Percentiles rank a stretch among this genome's conserved stretches.
These are phyloP conservation scores for Ennomos erosarius DNA, from an alignment of 2,888 invertebrate species.

Conservation along the genomic window DNA sequence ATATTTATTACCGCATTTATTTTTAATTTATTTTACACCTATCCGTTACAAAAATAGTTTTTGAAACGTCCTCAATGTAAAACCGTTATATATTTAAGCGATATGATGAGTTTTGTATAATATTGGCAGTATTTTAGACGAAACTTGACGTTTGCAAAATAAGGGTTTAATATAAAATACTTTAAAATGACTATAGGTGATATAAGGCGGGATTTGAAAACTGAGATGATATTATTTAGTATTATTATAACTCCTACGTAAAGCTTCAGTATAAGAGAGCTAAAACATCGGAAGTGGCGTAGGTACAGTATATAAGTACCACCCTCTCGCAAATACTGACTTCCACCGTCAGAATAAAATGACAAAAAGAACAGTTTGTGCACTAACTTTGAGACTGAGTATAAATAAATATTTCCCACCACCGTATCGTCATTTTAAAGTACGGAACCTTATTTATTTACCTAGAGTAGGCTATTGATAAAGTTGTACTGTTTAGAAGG, in stretches of 20 bases:
- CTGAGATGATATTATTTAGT: conserved; percentile 23
- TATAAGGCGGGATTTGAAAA: conserved; percentile 30
- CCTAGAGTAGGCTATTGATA: conserved; percentile 78
- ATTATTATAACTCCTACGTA: conserved; percentile 21
- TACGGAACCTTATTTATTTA: conserved; percentile 64
- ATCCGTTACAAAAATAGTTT: conserved; percentile 38
- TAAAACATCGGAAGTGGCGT: conserved; percentile 7
- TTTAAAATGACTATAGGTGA: conserved; percentile 42
- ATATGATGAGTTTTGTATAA: conserved; percentile 28
- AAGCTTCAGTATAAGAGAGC: conserved; percentile 38
- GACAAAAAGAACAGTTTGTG: conserved; percentile 20
- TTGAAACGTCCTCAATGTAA: conserved; percentile 29
- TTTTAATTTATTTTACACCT: conserved; percentile 28
- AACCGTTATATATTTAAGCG: conserved; percentile 31
- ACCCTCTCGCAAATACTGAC: not conserved
- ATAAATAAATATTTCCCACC: conserved; percentile 13
- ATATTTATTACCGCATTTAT: conserved; percentile 1
- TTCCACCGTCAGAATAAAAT: conserved; percentile 8
- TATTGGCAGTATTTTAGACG: conserved; percentile 35
- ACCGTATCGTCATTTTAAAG: conserved; percentile 61
- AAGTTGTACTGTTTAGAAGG: conserved; percentile 84
- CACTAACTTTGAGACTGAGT: conserved; percentile 30
- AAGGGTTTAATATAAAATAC: conserved; percentile 31
- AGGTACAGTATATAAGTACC: conserved; percentile 1
- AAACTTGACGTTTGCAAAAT: conserved; percentile 32